A percentile compares a stretch with the other conserved stretches of the same genome.
phyloP scores from a whole-genome alignment of 1,140 invertebrate genomes.

The Microplitis mediator region DNA sequence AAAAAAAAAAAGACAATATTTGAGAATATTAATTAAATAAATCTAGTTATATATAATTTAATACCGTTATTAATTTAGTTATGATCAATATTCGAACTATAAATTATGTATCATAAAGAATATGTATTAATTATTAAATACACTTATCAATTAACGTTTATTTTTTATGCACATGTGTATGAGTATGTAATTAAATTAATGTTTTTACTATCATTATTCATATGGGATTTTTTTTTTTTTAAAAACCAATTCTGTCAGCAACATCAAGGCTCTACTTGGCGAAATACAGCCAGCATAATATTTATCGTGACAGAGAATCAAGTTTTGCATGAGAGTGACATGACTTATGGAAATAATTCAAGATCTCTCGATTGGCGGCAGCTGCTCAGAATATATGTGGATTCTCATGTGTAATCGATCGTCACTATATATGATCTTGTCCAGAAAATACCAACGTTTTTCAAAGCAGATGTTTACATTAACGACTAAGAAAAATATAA shows the following conservation, averaged over 20 bases:
- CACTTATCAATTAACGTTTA: too few species aligned
- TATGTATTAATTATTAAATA: too few species aligned
- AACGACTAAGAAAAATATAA: too few species aligned
- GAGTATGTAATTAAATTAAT: too few species aligned
- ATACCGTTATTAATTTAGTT: too few species aligned
- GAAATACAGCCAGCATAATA: not conserved
- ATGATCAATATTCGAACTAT: too few species aligned
- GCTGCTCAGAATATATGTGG: conserved; percentile 19
- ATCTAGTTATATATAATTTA: too few species aligned
- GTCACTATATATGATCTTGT: conserved; percentile 16
- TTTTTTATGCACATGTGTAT: too few species aligned
- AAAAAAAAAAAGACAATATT: too few species aligned
- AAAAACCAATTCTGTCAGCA: not conserved
- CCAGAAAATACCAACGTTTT: not conserved
- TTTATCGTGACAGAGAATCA: conserved; percentile 14
- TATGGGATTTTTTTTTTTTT: not conserved
- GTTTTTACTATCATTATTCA: not conserved
- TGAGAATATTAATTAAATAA: too few species aligned
- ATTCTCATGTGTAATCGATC: conserved; percentile 28
- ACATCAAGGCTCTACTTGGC: not conserved
- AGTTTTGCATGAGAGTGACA: conserved; percentile 18
- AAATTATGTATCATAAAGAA: too few species aligned
- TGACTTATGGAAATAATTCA: conserved; percentile 19
- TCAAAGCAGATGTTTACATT: not conserved
- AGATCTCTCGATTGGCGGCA: conserved; percentile 18